Evolutionary conservation across 2,888 invertebrate genomes (phyloP).

Genomic region (Loripinus fragilis): DNA sequence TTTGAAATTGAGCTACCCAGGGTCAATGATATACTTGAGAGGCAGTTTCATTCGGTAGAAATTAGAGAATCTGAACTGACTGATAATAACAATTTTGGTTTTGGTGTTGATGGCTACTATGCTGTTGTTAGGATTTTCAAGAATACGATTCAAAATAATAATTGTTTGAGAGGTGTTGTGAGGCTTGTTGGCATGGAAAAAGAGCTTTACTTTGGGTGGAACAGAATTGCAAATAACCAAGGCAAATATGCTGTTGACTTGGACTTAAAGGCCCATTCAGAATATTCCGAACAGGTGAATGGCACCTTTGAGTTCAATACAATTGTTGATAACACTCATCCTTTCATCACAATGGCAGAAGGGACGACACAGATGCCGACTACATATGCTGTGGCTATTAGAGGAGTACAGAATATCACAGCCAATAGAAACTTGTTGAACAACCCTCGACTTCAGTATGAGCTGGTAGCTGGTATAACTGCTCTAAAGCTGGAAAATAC

Average conservation of each 20-base stretch:
- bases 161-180: slow-evolving; percentile 86
- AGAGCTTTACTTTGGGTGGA: slow-evolving; percentile 92
- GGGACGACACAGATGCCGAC: slow-evolving; percentile 71
- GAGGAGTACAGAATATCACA: slow-evolving; percentile 96
- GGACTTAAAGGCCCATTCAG: slow-evolving; percentile 95
- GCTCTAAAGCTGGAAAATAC: slow-evolving; percentile 94
- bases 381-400: slow-evolving; percentile 92
- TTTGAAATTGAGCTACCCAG: slow-evolving; percentile 95
- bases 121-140: slow-evolving; percentile 93
- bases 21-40: slow-evolving; percentile 85
- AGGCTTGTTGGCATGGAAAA: slow-evolving; percentile 96
- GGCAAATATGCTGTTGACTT: slow-evolving; percentile 94
- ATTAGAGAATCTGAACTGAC: slow-evolving; percentile 94
- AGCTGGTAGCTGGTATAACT: slow-evolving; percentile 92
- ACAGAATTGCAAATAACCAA: slow-evolving; percentile 91
- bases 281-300: slow-evolving; percentile 89
- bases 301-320: slow-evolving; percentile 85
- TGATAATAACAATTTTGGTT: slow-evolving; percentile 92
- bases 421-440: slow-evolving; percentile 95
- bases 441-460: slow-evolving; percentile 88
- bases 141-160: slow-evolving; percentile 93
- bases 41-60: slow-evolving; percentile 90
- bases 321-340: slow-evolving; percentile 69
- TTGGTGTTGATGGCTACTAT: slow-evolving; percentile 96
- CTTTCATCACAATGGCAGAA: slow-evolving; percentile 43